These are phyloP conservation scores for Actinemys pallida DNA, from an alignment of 2,113 vertebrate species.

Conservation along the genomic window DNA sequence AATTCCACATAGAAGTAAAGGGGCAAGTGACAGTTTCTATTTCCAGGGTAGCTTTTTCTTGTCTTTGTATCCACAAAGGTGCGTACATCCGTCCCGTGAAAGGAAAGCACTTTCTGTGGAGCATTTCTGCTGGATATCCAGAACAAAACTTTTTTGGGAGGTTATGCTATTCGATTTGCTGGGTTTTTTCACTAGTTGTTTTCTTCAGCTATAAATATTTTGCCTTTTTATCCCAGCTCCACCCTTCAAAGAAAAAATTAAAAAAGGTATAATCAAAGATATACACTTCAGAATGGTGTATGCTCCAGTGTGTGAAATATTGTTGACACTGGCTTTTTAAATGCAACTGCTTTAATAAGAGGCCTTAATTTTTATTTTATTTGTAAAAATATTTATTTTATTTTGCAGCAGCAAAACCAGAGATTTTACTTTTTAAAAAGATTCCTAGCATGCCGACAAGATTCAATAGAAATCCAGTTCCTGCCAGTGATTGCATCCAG, in stretches of 20 bases:
- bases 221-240: background rate
- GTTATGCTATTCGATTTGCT: background rate
- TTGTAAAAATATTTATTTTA: slow-evolving; percentile 36
- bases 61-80: slow-evolving; percentile 14
- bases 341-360: slow-evolving; percentile 41
- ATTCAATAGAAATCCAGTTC: background rate
- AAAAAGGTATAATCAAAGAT: background rate
- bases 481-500: background rate
- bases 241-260: background rate
- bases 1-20: slow-evolving; percentile 44
- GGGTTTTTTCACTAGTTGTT: slow-evolving; percentile 36
- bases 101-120: slow-evolving; percentile 57
- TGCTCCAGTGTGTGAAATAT: background rate
- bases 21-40: slow-evolving; percentile 36
- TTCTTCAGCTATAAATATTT: slow-evolving; percentile 14
- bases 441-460: background rate
- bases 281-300: background rate
- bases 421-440: slow-evolving; percentile 11
- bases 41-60: background rate
- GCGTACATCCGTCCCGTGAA: slow-evolving; percentile 49
- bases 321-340: slow-evolving; percentile 49
- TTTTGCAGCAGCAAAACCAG: slow-evolving; percentile 39
- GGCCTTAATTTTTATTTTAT: slow-evolving; percentile 69
- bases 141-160: slow-evolving; percentile 6
- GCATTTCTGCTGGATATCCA: slow-evolving; percentile 10